Conservation (phyloP, 2,113 vertebrate genomes). For the Etheostoma spectabile region DNA sequence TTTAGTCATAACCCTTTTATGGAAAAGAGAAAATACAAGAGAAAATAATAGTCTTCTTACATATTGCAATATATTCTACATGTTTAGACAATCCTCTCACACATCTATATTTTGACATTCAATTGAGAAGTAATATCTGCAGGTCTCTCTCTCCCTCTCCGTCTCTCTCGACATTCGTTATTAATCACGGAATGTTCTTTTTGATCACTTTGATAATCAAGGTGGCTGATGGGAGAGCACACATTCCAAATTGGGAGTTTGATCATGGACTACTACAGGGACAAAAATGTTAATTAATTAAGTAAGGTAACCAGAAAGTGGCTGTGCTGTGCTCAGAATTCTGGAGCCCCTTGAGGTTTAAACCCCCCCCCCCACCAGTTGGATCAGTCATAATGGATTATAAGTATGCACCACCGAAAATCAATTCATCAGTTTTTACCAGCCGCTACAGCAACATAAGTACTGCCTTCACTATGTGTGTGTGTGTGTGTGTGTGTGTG, state of each 20-base stretch:
- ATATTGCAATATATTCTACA: slow-evolving; percentile 2
- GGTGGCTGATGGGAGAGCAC: slow-evolving; percentile 62
- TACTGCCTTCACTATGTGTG: no score
- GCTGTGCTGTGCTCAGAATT: slow-evolving; percentile 23
- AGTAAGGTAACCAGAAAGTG: slow-evolving; percentile 54
- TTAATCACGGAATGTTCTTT: slow-evolving; percentile 68
- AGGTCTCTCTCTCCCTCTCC: slow-evolving; percentile 11
- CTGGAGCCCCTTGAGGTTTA: slow-evolving; percentile 18
- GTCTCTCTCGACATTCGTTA: slow-evolving; percentile 58
- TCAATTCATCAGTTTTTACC: no score
- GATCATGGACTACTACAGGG: slow-evolving; percentile 54
- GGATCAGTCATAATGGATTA: slow-evolving; percentile 38
- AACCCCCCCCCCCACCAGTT: neutral
- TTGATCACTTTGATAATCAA: slow-evolving; percentile 75
- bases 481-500: no score
- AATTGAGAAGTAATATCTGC: slow-evolving; percentile 34
- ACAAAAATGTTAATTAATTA: slow-evolving; percentile 71
- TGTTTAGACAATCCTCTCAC: slow-evolving; percentile 18
- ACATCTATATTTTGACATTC: slow-evolving; percentile 32
- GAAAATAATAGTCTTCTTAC: slow-evolving; percentile 2
- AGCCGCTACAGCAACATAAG: no score
- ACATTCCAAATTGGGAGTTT: slow-evolving; percentile 62
- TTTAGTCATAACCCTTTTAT: slow-evolving; percentile 25
- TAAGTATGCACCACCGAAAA: slow-evolving; percentile 2
- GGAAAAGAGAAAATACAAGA: slow-evolving; percentile 15